These are phyloP conservation scores for Adela reaumurella DNA, from an alignment of 2,888 invertebrate genomes.

Conservation along the genomic window DNA sequence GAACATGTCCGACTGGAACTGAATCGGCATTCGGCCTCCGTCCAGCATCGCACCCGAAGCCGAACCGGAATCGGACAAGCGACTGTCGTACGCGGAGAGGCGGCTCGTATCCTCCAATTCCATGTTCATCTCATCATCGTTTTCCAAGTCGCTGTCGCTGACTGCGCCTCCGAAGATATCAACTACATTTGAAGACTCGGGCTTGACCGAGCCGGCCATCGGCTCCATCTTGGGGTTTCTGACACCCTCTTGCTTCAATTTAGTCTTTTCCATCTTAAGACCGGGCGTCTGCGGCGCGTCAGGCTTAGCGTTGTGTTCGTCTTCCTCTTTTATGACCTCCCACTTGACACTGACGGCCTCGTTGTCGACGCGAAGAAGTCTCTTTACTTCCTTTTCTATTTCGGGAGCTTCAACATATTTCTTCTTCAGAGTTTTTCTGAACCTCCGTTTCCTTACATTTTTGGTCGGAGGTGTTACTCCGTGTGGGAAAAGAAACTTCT, in stretches of 20 bases:
- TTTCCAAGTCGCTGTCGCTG: slow-evolving; percentile 77
- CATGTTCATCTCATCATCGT: slow-evolving; percentile 71
- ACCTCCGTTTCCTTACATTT: slow-evolving; percentile 88
- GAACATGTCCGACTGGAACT: slow-evolving; percentile 38
- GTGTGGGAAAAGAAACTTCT: slow-evolving; percentile 92
- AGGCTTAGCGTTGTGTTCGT: slow-evolving; percentile 55
- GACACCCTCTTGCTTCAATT: slow-evolving; percentile 25
- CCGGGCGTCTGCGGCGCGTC: slow-evolving; percentile 19
- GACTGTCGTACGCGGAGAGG: slow-evolving; percentile 70
- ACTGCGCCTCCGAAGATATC: slow-evolving; percentile 93
- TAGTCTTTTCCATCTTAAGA: slow-evolving; percentile 26
- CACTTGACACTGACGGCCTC: slow-evolving; percentile 87
- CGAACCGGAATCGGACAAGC: slow-evolving; percentile 60
- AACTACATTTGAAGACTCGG: slow-evolving; percentile 36
- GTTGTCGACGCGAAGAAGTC: slow-evolving; percentile 85
- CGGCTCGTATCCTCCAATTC: slow-evolving; percentile 78
- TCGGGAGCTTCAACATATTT: slow-evolving; percentile 97
- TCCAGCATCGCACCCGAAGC: slow-evolving; percentile 26
- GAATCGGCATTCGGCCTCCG: slow-evolving; percentile 22
- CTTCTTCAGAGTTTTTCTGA: slow-evolving; percentile 92
- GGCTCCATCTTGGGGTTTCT: slow-evolving; percentile 7
- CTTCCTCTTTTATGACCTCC: slow-evolving; percentile 87
- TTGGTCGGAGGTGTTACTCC: slow-evolving; percentile 95
- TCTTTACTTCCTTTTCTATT: slow-evolving; percentile 96
- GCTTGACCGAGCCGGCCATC: slow-evolving; percentile 15